Conservation (phyloP, 2,888 invertebrate species). For the Poecilobothrus nobilitatus region DNA sequence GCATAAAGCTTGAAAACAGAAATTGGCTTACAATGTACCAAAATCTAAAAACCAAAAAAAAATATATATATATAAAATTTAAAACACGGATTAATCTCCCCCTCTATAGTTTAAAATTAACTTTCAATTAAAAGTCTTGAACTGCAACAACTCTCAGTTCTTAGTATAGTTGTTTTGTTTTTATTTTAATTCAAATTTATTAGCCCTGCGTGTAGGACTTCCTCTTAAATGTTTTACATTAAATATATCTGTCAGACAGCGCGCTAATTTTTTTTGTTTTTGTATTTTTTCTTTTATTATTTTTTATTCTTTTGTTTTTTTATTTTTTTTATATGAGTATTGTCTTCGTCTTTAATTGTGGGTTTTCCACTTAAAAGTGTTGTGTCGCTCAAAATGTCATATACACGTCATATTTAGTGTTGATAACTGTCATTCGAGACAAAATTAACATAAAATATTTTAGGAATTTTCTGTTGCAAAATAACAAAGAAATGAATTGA, state of each 20-base stretch:
- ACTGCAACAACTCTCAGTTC: too few species aligned
- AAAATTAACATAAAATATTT: too few species aligned
- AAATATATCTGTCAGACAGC: constrained; percentile 38
- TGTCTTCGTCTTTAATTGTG: constrained; percentile 28
- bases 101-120: neutral
- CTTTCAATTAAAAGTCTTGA: too few species aligned
- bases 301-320: neutral
- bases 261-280: constrained; percentile 40
- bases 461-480: too few species aligned
- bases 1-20: neutral
- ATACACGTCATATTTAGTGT: neutral
- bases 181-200: constrained; percentile 13
- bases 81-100: neutral
- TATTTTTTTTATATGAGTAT: too few species aligned
- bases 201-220: constrained; percentile 18
- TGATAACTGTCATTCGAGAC: neutral
- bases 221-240: constrained; percentile 12
- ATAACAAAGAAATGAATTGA: too few species aligned
- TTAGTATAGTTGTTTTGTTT: too few species aligned
- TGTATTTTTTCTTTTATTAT: neutral
- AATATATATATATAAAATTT: too few species aligned
- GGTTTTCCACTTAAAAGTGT: neutral
- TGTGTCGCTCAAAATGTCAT: neutral
- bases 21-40: neutral
- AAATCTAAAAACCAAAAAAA: neutral